These are phyloP conservation scores for Calidris pygmaea DNA, from an alignment of 2,113 vertebrate species.

Conservation along the genomic window DNA sequence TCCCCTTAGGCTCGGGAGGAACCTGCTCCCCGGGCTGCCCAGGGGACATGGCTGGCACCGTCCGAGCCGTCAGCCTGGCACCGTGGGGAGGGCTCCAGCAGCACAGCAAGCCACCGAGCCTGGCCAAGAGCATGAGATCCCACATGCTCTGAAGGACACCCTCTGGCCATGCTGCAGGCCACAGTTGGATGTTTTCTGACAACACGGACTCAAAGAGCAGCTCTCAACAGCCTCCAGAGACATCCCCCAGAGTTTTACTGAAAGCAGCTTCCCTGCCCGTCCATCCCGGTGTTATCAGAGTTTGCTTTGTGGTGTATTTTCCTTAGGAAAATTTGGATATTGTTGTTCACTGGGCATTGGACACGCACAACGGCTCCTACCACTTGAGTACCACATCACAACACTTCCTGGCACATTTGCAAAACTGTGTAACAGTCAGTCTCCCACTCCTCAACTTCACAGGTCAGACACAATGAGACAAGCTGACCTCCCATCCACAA, in stretches of 20 bases:
- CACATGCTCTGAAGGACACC: slow-evolving; percentile 4
- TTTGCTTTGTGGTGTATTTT: background rate
- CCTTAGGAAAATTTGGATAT: background rate
- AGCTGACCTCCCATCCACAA: background rate
- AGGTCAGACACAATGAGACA: fast-evolving
- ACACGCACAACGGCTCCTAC: background rate
- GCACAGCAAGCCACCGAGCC: background rate
- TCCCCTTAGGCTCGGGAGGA: background rate
- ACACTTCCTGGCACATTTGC: fast-evolving
- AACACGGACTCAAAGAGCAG: background rate
- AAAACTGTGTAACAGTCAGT: background rate
- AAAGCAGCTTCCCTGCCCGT: background rate
- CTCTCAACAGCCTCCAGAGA: background rate
- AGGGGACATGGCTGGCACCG: background rate
- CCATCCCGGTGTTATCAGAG: background rate
- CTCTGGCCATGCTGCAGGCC: background rate
- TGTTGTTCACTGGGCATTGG: background rate
- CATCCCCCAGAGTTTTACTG: background rate
- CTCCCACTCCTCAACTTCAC: background rate
- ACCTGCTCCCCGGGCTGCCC: background rate
- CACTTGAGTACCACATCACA: background rate
- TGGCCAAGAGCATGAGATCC: background rate
- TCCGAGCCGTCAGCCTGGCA: background rate
- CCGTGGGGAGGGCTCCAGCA: background rate
- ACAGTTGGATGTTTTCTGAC: background rate